phyloP scores from a whole-genome alignment of 2,113 vertebrate species.

The Brachyhypopomus gauderio region DNA sequence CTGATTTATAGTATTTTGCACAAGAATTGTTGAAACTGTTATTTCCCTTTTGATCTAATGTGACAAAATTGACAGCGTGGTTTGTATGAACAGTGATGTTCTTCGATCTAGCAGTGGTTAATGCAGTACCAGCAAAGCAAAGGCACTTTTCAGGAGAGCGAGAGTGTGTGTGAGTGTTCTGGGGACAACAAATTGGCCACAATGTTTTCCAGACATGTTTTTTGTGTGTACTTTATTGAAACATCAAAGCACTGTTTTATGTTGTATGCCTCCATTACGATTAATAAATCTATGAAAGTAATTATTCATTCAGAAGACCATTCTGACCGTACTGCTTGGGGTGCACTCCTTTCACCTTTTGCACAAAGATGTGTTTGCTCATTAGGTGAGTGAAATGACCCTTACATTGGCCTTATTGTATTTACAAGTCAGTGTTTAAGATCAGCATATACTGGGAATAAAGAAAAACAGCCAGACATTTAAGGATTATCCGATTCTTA shows the following conservation, averaged over 20 bases:
- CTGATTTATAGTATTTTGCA: background rate
- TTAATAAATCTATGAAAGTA: background rate
- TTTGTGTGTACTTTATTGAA: background rate
- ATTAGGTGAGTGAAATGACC: background rate
- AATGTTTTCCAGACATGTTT: background rate
- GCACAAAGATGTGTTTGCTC: background rate
- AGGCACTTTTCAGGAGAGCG: slow-evolving; percentile 22
- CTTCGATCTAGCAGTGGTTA: background rate
- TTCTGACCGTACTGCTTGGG: background rate
- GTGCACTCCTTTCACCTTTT: background rate
- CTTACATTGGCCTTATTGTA: background rate
- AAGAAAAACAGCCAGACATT: background rate
- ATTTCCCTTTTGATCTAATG: background rate
- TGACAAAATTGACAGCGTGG: too few species aligned
- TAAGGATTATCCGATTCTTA: slow-evolving; percentile 15
- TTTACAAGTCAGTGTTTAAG: background rate
- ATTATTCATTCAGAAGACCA: background rate
- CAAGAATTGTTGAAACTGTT: slow-evolving; percentile 4
- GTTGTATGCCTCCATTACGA: background rate
- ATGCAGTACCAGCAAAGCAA: background rate
- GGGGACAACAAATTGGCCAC: background rate
- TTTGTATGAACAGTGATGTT: background rate
- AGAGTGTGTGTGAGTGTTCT: background rate
- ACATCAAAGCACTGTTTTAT: background rate
- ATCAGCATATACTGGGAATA: too few species aligned